Base-by-base conservation (phyloP, 1,140 invertebrate genomes). In the Diorhabda elongata region DNA sequence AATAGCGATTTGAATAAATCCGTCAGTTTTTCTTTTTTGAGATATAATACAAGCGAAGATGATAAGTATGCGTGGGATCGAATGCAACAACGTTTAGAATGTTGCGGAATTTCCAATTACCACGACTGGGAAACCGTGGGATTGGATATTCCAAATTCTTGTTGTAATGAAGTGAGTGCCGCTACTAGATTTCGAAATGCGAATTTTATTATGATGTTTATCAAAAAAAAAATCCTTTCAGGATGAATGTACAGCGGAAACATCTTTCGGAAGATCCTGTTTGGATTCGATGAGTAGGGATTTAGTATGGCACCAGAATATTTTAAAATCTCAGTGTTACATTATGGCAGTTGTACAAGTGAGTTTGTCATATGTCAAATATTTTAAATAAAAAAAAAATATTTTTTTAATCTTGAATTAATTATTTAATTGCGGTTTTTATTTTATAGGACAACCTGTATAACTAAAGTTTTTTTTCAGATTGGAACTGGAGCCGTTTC, bases 221-320 rank as follows among this genome's bases (percentile, higher is more conserved):
- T 11, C 11, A 11, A 11, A 11, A 11, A 11, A 11, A 11, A 11
- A 11, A 11, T 11, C 44, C 1, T 52, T 64, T 64, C 42, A 64
- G 62, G n/a, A 11, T 4, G 5, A 26, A 47, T 65, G 64, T 42
- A 65, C 64, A 42, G 4, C 56, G n/a, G 58, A 65, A 7, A 58
- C 44, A 7, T 26, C 47, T 42, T 58, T 42, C 41, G n/a, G n/a
- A 3, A 65, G 42, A 7, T 44, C 44, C 3, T 65, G 64, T 42
- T 65, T 65, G 64, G 64, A 65, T 65, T 47, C 52, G 3, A n/a
- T 65, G 9, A 58, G 64, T n/a, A 56, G 64, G 4, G 64, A 65
- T n/a, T 43, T 65, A 8, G 41, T 42, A 5, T 65, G 47, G 64
- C 47, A 65, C 11, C 6, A 42, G 26, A 57, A 65, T 58, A 42